Base-by-base conservation (phyloP, 2,113 vertebrate species). In the Serilophus lunatus region DNA sequence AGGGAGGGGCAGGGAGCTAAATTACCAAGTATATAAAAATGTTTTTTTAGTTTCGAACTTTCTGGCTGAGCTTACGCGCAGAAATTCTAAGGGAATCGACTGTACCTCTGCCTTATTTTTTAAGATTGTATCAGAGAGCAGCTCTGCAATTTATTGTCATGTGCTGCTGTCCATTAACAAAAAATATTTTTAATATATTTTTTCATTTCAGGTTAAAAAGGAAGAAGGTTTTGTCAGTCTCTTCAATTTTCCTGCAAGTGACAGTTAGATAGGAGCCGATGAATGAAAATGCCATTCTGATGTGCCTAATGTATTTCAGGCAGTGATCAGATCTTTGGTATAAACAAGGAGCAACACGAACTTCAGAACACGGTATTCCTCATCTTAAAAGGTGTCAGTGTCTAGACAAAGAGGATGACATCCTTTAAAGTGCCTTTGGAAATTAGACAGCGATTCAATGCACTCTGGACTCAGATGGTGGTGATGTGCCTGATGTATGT, bases 401-500 rank as follows among this genome's bases (percentile, higher is more conserved):
- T 96, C 95, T 91, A 95, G 93, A 95, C 96, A 93, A 95, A 96
- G 88, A 93, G 85, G 90, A 94, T 92, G 89, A 96, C 76, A 96
- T 95, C 79, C 69, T 86, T 96, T 96, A 83, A 90, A 96, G 93
- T 95, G 95, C 92, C 91, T 96, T 82, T 96, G 91, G 94, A 97
- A 96, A 96, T 97, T 47, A 96, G 92, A 94, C 70, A 94, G 92
- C 63, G 14, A 97, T 92, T 95, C 96, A 93, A 69, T 76, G 81
- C 90, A 86, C 86, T 89, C 91, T 24, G 75, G 92, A 95, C 96
- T 96, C 94, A 97, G 92, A 95, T 96, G 95, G 95, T 91, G 94
- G 93, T 84, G 90, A 95, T 96, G 90, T 93, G 93, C 92, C 92
- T 96, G 96, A 95, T 96, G 90, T 96, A 96, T 92, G 92, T 96